Conservation (phyloP, 2,888 invertebrate species). For the Orchesellides sinensis region DNA sequence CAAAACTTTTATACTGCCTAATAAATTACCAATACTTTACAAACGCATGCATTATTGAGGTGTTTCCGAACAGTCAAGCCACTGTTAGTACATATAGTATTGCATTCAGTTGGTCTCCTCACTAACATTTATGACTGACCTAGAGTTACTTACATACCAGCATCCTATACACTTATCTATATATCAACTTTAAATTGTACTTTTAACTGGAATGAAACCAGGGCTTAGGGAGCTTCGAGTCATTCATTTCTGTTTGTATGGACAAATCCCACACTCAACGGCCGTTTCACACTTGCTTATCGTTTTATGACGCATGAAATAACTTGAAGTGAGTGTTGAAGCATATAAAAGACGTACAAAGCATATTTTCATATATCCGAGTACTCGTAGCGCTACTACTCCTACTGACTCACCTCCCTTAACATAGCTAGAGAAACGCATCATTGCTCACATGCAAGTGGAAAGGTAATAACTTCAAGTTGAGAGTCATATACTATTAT, state of each 20-base stretch:
- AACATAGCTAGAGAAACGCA: too few species aligned
- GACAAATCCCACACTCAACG: constrained; percentile 40
- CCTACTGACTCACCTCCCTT: too few species aligned
- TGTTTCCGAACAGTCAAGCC: constrained; percentile 18
- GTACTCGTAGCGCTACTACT: too few species aligned
- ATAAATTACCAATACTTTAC: too few species aligned
- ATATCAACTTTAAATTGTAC: background rate
- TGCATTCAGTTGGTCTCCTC: background rate
- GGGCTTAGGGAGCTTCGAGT: constrained; percentile 1
- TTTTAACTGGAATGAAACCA: background rate
- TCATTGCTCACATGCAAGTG: too few species aligned
- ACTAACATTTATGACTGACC: background rate
- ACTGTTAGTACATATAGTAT: background rate
- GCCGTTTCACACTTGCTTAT: constrained; percentile 60
- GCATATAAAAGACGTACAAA: constrained; percentile 16
- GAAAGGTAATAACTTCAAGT: too few species aligned
- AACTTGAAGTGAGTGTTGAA: too few species aligned
- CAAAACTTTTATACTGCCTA: too few species aligned
- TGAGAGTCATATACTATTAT: too few species aligned
- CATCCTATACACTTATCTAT: too few species aligned
- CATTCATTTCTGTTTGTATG: background rate
- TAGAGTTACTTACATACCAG: too few species aligned
- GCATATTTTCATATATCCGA: background rate
- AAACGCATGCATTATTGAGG: background rate
- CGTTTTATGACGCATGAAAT: constrained; percentile 65